Evolutionary conservation across 1,140 invertebrate species (phyloP).

Genomic region (Leptoteleia sp.): DNA sequence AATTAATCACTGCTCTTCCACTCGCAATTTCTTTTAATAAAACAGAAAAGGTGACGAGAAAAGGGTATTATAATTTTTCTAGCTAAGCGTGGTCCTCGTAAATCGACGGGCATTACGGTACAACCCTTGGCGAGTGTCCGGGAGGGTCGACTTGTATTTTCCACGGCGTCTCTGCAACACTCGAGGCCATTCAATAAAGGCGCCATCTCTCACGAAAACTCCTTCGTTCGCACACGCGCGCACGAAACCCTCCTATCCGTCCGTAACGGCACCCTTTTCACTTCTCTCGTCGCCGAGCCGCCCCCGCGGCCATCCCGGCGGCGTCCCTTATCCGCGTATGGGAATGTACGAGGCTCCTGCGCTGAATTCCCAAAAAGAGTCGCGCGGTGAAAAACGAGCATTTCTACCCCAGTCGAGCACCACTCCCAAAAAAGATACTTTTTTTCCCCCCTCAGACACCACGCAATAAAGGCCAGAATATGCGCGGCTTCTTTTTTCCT

Average conservation of each 20-base stretch:
- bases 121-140: constrained; percentile 68
- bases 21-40: too few species aligned
- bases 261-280: constrained; percentile 67
- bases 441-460: constrained; percentile 54
- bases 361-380: constrained; percentile 68
- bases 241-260: constrained; percentile 56
- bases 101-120: constrained; percentile 68
- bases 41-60: constrained; percentile 30
- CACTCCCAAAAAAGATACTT: constrained; percentile 54
- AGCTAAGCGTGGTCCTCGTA: constrained; percentile 59
- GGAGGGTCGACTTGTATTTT: constrained; percentile 70
- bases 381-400: constrained; percentile 58
- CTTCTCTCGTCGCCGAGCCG: constrained; percentile 59
- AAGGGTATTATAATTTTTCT: constrained; percentile 63
- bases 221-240: constrained; percentile 64
- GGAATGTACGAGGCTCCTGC: constrained; percentile 63
- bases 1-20: too few species aligned
- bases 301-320: constrained; percentile 61
- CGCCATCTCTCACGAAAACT: constrained; percentile 70
- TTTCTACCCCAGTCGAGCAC: constrained; percentile 51
- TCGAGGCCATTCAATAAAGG: constrained; percentile 71
- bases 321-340: constrained; percentile 67
- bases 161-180: constrained; percentile 67
- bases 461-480: constrained; percentile 36
- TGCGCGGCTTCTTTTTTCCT: constrained; percentile 21